Percentiles rank a stretch among this genome's conserved stretches.
Evolutionary conservation across 2,797 vertebrate species (phyloP).

Genomic region (Trachops cirrhosus): DNA sequence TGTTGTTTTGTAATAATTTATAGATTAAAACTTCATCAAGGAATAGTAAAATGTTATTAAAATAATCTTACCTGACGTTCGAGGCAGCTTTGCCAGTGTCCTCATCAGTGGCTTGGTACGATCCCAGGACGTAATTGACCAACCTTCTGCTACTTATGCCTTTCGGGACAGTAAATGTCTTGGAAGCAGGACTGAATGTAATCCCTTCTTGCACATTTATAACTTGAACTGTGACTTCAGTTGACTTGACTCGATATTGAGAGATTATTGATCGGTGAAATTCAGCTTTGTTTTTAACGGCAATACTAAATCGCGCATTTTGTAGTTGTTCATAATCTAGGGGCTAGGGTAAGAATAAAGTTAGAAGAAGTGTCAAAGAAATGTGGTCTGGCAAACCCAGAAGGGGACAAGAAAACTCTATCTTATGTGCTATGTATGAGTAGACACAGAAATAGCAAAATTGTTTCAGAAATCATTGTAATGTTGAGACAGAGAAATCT

Average conservation of each 20-base stretch:
- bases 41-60: not conserved
- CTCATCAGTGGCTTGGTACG: conserved; percentile 86
- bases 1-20: not conserved
- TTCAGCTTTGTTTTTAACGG: conserved; percentile 86
- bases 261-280: conserved; percentile 76
- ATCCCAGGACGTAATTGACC: conserved; percentile 78
- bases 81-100: conserved; percentile 87
- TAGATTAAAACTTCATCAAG: not conserved
- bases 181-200: conserved; percentile 84
- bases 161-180: conserved; percentile 83
- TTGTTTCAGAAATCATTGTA: not conserved
- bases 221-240: conserved; percentile 86
- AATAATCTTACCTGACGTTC: conserved; percentile 87
- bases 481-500: not conserved
- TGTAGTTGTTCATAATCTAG: conserved; percentile 90
- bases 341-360: conserved; percentile 77
- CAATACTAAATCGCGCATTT: conserved; percentile 83
- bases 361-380: conserved; percentile 36
- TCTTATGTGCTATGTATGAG: not conserved
- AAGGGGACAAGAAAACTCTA: not conserved
- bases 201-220: conserved; percentile 88
- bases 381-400: not conserved
- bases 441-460: not conserved
- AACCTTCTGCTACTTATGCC: conserved; percentile 60
- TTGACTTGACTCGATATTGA: conserved; percentile 70